Base-by-base conservation (phyloP, 1,140 invertebrate genomes). In the Fopius arisanus region DNA sequence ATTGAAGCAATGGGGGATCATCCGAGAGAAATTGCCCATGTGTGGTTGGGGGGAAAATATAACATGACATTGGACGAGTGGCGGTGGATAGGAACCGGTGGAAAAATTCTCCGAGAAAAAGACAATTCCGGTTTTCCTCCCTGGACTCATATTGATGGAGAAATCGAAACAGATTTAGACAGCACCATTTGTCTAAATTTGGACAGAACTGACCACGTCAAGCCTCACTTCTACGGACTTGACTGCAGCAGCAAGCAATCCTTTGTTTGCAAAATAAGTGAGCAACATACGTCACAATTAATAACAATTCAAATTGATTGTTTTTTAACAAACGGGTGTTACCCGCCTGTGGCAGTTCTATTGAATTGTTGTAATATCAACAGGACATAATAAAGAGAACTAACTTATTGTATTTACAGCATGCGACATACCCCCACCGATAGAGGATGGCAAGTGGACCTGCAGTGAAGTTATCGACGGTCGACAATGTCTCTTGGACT, bases 1-100 rank as follows among this genome's bases (percentile, higher is more conserved):
- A 72, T 80, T 40, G 76, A 79, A 54, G 78, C 79, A 9, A 82
- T 82, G 80, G 79, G 78, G 7, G 81, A 82, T 79, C 80, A 81
- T 76, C 81, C 80, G 9, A 75, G 77, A 76, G 78, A 75, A 70
- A 75, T 82, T 23, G 72, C 73, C 37, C 80, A 82, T 29, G 14
- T 81, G 10, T 82, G 80, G 79, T 68, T 79, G 10, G 79, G 79
- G 4, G 80, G 78, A 31, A 3, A 77, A 54, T 76, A 71, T 19
- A 59, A 72, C 62, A 28, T 23, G 3, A 78, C 73, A 16, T 28
- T 23, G n/a, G 77, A 75, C 41, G 66, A 77, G 59, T 82, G 80
- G 81, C 65, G 62, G 66, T 82, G 81, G 81, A 72, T 71, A 14
- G 65, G 76, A 1, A 79, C 75, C 72, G 65, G 77, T 12, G 23